These are phyloP conservation scores for Phymorhynchus buccinoides DNA, from an alignment of 1,140 invertebrate species.

Conservation along the genomic window DNA sequence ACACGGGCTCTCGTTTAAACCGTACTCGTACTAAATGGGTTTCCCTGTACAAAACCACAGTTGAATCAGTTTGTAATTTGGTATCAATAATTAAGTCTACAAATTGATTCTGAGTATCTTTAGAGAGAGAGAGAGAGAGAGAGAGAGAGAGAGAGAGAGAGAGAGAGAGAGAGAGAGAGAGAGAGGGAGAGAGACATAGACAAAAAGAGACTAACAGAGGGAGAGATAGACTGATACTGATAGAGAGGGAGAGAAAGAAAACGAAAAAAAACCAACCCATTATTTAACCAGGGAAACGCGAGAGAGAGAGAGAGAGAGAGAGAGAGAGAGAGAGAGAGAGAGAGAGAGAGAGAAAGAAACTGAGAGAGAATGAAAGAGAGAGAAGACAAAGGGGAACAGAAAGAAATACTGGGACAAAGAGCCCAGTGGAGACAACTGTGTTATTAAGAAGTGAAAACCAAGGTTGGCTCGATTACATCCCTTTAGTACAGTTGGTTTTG, in stretches of 20 bases:
- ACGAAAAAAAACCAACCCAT: too few relatives aligned
- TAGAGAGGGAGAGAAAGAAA: too few relatives aligned
- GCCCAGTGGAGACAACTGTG: background rate
- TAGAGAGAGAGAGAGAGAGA: background rate
- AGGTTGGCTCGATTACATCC: background rate
- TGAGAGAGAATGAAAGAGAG: background rate
- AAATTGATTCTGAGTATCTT: too few relatives aligned
- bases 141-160: conserved; percentile 19
- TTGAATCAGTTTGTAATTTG: background rate
- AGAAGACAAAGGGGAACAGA: background rate
- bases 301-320: conserved; percentile 1
- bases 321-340: background rate
- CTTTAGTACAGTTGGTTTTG: too few relatives aligned
- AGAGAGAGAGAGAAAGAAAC: background rate
- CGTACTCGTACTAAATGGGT: too few relatives aligned
- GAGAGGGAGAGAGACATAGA: conserved; percentile 13
- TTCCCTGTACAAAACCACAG: background rate
- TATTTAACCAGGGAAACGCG: background rate
- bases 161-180: conserved; percentile 18
- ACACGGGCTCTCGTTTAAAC: too few relatives aligned
- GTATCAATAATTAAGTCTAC: too few relatives aligned
- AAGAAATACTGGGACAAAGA: background rate
- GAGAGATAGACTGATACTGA: background rate
- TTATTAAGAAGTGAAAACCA: background rate
- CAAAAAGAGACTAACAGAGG: background rate